Percentiles rank a stretch among this genome's conserved stretches.
These are phyloP conservation scores for Periparus ater DNA, from an alignment of 2,797 vertebrate species.

Conservation along the genomic window DNA sequence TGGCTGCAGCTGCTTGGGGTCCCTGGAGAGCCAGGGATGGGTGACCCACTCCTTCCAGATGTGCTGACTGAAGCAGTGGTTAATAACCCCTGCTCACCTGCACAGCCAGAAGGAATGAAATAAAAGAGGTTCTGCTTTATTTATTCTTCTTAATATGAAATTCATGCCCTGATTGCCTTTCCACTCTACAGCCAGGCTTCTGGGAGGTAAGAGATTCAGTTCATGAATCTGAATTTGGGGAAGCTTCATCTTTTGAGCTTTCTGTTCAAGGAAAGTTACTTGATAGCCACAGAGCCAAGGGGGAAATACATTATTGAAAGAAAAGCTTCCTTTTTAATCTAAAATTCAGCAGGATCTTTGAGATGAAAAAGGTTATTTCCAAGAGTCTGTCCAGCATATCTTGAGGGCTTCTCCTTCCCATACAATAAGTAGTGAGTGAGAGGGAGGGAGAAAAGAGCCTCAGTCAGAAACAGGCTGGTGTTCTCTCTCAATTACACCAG, in stretches of 20 bases:
- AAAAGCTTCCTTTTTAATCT: slow-evolving; percentile 71
- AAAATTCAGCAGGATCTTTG: slow-evolving; percentile 66
- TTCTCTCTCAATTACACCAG: slow-evolving; percentile 25
- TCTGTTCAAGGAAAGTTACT: slow-evolving; percentile 43
- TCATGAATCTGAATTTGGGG: slow-evolving; percentile 63
- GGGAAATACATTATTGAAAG: slow-evolving; percentile 72
- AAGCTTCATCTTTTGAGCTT: slow-evolving; percentile 56
- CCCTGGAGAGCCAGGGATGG: fast-evolving
- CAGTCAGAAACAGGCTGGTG: neutral
- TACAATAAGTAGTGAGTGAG: neutral
- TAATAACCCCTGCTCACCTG: neutral
- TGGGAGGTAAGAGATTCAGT: slow-evolving; percentile 52
- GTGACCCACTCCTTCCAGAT: neutral
- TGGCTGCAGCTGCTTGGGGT: neutral
- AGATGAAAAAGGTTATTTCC: slow-evolving; percentile 57
- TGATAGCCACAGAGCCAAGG: slow-evolving; percentile 60
- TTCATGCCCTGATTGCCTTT: slow-evolving; percentile 66
- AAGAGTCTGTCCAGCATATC: slow-evolving; percentile 41
- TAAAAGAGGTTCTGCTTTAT: slow-evolving; percentile 57
- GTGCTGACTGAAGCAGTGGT: neutral
- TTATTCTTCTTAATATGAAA: slow-evolving; percentile 70
- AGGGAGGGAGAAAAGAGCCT: neutral
- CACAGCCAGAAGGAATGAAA: slow-evolving; percentile 6
- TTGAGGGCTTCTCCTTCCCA: slow-evolving; percentile 21
- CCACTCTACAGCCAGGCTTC: slow-evolving; percentile 46